These are phyloP conservation scores for Morus bassanus DNA, from an alignment of 2,797 vertebrate genomes.

Conservation along the genomic window DNA sequence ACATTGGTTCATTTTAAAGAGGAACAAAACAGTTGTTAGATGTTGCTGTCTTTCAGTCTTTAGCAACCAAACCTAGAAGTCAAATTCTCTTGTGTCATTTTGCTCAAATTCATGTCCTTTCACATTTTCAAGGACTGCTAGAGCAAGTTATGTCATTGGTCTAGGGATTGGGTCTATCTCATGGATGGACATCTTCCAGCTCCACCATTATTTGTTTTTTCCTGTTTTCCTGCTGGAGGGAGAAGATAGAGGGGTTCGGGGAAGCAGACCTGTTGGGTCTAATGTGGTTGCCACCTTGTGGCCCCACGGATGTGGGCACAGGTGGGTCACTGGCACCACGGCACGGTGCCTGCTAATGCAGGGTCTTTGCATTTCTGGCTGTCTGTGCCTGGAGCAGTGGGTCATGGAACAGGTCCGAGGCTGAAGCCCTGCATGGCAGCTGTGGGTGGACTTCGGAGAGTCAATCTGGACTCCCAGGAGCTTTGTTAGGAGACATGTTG, in stretches of 20 bases:
- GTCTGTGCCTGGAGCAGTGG: neutral
- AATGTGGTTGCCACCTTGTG: neutral
- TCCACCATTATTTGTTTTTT: neutral
- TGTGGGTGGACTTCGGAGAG: neutral
- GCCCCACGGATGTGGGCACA: neutral
- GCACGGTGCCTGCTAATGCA: neutral
- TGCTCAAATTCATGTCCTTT: neutral
- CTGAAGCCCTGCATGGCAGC: neutral
- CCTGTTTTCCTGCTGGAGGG: neutral
- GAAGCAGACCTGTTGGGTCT: neutral
- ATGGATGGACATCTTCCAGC: neutral
- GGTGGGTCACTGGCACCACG: neutral
- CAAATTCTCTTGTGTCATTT: neutral
- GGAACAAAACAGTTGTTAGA: neutral
- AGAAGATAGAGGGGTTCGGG: neutral
- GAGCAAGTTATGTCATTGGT: neutral
- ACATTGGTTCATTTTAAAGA: neutral
- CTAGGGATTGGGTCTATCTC: neutral
- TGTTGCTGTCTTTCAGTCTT: neutral
- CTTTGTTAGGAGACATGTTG: neutral
- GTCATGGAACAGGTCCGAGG: accelerated
- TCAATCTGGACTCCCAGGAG: accelerated
- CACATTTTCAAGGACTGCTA: neutral
- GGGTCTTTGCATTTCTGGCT: neutral
- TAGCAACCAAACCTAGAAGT: neutral